Evolutionary conservation across 64 coral and sea anemone genomes (phyloP).

Genomic region (Dendrophyllia cribrosa): DNA sequence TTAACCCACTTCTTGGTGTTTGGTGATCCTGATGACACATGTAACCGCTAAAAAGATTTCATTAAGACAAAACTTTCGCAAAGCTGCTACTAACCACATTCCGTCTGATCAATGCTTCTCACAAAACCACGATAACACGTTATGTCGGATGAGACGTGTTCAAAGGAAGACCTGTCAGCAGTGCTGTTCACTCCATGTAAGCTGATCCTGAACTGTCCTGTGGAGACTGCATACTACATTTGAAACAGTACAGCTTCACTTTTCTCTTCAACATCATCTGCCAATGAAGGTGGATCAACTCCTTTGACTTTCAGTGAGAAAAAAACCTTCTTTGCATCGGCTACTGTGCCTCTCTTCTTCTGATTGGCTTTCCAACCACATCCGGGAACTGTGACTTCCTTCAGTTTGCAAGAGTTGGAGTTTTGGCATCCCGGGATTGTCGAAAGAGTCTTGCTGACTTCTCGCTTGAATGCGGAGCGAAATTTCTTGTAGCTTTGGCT

Average conservation of each 20-base stretch:
- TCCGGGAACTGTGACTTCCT: background rate
- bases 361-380: background rate
- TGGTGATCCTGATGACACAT: background rate
- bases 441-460: background rate
- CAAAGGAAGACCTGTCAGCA: conserved; percentile 13
- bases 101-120: background rate
- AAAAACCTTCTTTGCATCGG: background rate
- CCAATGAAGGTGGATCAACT: background rate
- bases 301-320: conserved; percentile 2
- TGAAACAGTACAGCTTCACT: conserved; percentile 39
- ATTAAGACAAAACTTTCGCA: too few species aligned
- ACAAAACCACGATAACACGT: background rate
- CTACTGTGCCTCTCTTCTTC: background rate
- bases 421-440: background rate
- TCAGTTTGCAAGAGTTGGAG: too few species aligned
- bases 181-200: background rate
- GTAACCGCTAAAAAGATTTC: background rate
- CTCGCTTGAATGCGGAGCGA: background rate
- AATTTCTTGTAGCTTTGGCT: background rate
- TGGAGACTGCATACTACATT: background rate
- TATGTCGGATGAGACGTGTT: conserved; percentile 7
- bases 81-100: conserved; percentile 7
- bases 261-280: conserved; percentile 10
- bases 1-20: background rate
- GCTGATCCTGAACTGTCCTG: background rate